A percentile compares a stretch with the other conserved stretches of the same genome.
Conservation (phyloP, 30 jellyfish, hydroid and myxozoan species). For the Aurelia aurita complex sp. Pacific region DNA sequence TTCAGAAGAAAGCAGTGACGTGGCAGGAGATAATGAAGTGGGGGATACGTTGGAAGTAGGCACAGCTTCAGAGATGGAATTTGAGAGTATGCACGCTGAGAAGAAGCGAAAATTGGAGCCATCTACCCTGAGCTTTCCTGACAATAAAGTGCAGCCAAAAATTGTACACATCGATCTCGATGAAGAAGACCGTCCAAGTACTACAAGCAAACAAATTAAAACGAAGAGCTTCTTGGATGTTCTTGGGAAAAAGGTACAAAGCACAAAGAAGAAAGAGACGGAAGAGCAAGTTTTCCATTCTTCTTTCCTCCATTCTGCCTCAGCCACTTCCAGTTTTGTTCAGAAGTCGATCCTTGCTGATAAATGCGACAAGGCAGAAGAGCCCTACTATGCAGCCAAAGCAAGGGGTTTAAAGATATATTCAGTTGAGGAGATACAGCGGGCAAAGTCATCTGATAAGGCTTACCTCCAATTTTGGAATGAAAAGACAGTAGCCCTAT, state of each 20-base stretch:
- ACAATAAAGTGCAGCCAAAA: too few relatives aligned
- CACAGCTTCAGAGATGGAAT: too few relatives aligned
- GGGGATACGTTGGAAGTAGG: too few relatives aligned
- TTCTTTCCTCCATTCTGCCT: not conserved
- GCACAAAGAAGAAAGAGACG: not conserved
- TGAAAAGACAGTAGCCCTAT: not conserved
- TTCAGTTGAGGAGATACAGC: not conserved
- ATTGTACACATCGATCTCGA: too few relatives aligned
- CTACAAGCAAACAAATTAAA: too few relatives aligned
- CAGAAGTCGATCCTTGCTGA: not conserved
- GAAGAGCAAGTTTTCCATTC: not conserved
- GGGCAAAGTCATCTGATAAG: not conserved
- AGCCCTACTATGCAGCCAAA: not conserved
- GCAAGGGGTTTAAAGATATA: not conserved
- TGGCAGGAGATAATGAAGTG: too few relatives aligned
- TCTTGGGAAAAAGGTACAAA: not conserved
- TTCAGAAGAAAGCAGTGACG: too few relatives aligned
- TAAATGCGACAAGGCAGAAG: not conserved
- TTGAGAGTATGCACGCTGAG: too few relatives aligned
- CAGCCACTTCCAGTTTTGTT: not conserved
- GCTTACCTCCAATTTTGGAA: conserved; percentile 3
- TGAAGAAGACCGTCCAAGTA: too few relatives aligned
- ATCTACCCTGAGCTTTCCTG: too few relatives aligned
- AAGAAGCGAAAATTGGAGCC: too few relatives aligned
- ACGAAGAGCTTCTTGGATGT: not conserved